Evolutionary conservation across 2,888 invertebrate genomes (phyloP).

Genomic region (Idaea straminata): DNA sequence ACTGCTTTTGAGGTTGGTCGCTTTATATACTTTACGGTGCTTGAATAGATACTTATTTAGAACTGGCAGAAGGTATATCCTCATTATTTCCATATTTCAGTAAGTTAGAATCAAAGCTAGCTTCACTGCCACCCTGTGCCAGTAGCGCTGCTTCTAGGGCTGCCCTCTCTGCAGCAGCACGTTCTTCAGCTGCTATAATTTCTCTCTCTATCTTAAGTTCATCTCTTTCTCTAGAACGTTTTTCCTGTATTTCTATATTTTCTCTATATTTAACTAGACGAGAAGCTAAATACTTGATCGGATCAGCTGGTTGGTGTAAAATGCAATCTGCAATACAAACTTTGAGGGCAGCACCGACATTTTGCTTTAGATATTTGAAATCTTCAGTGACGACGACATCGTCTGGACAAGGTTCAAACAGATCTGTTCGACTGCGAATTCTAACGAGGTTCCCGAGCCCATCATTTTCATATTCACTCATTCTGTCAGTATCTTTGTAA

Average conservation of each 20-base stretch:
- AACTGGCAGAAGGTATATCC: constrained; percentile 33
- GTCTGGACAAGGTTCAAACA: constrained; percentile 60
- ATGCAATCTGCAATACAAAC: constrained; percentile 65
- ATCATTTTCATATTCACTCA: constrained; percentile 73
- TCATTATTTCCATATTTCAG: constrained; percentile 47
- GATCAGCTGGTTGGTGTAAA: constrained; percentile 66
- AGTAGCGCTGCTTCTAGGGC: constrained; percentile 52
- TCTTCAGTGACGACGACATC: constrained; percentile 68
- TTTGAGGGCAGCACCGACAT: constrained; percentile 62
- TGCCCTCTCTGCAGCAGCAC: constrained; percentile 54
- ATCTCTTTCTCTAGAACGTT: constrained; percentile 51
- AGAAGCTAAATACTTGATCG: constrained; percentile 61
- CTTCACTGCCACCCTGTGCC: constrained; percentile 62
- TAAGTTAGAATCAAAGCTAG: constrained; percentile 66
- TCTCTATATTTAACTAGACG: constrained; percentile 60
- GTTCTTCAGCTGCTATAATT: constrained; percentile 54
- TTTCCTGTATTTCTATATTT: constrained; percentile 61
- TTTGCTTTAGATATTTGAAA: constrained; percentile 62
- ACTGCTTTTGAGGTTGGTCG: too few species aligned
- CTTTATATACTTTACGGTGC: neutral
- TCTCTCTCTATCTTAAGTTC: constrained; percentile 57
- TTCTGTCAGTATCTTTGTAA: constrained; percentile 59
- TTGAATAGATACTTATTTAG: constrained; percentile 33
- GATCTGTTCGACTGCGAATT: constrained; percentile 57
- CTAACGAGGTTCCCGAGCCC: constrained; percentile 73